These are phyloP conservation scores for Hoplodrina blanda DNA, from an alignment of 2,888 invertebrate genomes.

Conservation along the genomic window DNA sequence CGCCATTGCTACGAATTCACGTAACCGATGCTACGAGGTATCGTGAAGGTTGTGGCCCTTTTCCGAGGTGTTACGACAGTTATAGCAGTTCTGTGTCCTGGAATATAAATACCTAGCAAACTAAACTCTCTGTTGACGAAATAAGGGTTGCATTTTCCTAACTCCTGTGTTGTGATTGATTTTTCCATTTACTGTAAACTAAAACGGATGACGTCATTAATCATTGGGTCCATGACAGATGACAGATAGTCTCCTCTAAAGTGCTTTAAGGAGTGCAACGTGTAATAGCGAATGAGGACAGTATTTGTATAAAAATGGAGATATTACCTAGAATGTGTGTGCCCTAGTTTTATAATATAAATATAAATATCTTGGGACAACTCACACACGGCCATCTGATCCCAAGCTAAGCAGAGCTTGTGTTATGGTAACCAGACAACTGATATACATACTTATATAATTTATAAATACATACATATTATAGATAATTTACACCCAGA, in stretches of 20 bases:
- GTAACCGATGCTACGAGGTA: conserved; percentile 16
- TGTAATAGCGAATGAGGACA: neutral
- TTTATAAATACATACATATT: too few species aligned
- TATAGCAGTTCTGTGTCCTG: neutral
- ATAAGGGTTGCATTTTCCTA: neutral
- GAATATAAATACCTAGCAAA: neutral
- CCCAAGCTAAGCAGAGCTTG: too few species aligned
- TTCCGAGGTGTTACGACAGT: neutral
- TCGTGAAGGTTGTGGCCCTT: neutral
- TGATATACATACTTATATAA: too few species aligned
- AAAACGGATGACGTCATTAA: neutral
- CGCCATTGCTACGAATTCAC: conserved; percentile 14
- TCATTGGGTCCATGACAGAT: conserved; percentile 18
- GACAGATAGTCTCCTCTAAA: neutral
- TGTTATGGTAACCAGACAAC: too few species aligned
- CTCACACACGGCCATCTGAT: too few species aligned
- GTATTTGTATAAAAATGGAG: conserved; percentile 11
- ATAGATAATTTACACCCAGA: too few species aligned
- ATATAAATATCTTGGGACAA: too few species aligned
- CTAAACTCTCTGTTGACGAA: neutral
- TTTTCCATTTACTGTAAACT: neutral
- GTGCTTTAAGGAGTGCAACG: conserved; percentile 17
- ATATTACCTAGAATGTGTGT: conserved; percentile 3
- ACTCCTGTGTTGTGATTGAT: conserved; percentile 16
- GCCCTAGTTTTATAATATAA: neutral